Conservation (phyloP, 2,888 invertebrate species). For the Hirtodrosophila histrioides region DNA sequence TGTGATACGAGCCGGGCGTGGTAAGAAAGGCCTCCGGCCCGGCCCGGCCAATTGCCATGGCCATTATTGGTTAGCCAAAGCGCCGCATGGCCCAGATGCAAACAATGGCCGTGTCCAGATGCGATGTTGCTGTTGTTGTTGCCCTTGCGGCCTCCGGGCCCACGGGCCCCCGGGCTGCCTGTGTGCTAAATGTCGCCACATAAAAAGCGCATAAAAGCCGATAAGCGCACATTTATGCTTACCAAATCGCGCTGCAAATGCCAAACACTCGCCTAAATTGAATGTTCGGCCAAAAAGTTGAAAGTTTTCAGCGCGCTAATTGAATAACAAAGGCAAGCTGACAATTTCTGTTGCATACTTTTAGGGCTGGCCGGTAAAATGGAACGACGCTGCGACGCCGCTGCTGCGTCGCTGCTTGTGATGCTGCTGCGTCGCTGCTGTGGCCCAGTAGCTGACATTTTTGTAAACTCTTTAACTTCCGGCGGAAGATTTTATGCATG, state of each 20-base stretch:
- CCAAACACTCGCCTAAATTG: conserved; percentile 46
- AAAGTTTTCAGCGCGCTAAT: conserved; percentile 47
- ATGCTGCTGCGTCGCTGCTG: not conserved
- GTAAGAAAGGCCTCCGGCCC: conserved; percentile 30
- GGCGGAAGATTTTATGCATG: conserved; percentile 78
- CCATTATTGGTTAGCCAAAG: conserved; percentile 77
- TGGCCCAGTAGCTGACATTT: conserved; percentile 39
- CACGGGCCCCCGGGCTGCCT: not conserved
- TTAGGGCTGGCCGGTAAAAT: conserved; percentile 36
- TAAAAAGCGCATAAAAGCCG: conserved; percentile 76
- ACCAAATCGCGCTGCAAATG: conserved; percentile 58
- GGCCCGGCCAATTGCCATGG: conserved; percentile 66
- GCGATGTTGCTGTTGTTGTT: conserved; percentile 12
- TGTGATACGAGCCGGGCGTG: conserved; percentile 7
- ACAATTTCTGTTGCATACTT: conserved; percentile 47
- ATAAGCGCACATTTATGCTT: conserved; percentile 76
- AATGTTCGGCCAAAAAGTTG: conserved; percentile 30
- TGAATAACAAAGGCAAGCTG: conserved; percentile 58
- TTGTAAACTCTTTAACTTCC: conserved; percentile 73
- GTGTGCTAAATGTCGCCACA: conserved; percentile 53
- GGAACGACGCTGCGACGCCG: not conserved
- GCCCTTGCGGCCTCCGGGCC: not conserved
- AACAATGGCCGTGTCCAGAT: conserved; percentile 57
- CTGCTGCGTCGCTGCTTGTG: not conserved
- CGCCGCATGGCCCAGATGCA: conserved; percentile 72